Conservation (phyloP, 2,113 vertebrate species). For the Malurus cyaneus region DNA sequence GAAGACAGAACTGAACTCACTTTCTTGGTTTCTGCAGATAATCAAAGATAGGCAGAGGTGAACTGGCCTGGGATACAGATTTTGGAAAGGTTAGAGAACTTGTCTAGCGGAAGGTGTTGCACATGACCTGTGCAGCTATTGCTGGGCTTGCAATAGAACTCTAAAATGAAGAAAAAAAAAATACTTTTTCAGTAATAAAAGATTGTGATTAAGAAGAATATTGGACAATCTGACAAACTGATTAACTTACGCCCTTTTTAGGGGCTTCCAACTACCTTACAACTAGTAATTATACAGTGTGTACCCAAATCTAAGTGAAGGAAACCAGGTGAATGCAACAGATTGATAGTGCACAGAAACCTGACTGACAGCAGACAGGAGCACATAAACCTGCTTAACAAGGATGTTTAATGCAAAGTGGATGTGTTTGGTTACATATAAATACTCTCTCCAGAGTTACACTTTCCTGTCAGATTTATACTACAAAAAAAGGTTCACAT, state of each 20-base stretch:
- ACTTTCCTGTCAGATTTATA: slow-evolving; percentile 43
- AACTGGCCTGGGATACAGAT: neutral
- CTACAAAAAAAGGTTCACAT: slow-evolving; percentile 35
- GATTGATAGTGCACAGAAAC: neutral
- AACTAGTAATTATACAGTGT: neutral
- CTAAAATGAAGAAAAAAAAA: neutral
- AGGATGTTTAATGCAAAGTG: slow-evolving; percentile 38
- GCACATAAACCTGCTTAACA: slow-evolving; percentile 30
- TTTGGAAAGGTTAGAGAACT: neutral
- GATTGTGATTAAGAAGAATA: neutral
- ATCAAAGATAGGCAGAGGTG: neutral
- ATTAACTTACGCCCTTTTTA: neutral
- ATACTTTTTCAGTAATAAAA: accelerated
- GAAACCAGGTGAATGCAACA: neutral
- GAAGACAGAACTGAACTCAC: neutral
- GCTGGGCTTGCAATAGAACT: neutral
- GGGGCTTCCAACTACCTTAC: neutral
- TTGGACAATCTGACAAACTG: neutral
- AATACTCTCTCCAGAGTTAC: slow-evolving; percentile 17
- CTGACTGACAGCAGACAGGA: slow-evolving; percentile 19
- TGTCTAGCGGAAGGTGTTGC: neutral
- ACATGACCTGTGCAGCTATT: neutral
- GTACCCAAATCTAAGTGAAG: neutral
- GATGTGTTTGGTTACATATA: slow-evolving; percentile 18
- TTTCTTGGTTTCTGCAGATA: neutral